These are phyloP conservation scores for Silurus asotus DNA, from an alignment of 2,113 vertebrate species.

Conservation along the genomic window DNA sequence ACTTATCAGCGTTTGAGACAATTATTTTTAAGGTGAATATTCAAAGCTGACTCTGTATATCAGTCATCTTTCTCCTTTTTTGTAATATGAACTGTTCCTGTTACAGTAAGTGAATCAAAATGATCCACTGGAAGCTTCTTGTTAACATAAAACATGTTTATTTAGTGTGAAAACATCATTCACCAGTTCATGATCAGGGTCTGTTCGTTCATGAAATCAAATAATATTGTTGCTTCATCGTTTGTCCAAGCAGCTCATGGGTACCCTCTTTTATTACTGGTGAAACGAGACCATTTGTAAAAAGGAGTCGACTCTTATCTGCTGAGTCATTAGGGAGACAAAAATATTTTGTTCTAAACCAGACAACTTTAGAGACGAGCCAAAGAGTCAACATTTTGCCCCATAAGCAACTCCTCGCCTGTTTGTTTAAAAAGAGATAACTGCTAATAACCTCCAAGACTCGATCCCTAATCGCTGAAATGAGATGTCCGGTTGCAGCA, in stretches of 20 bases:
- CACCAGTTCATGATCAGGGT: neutral
- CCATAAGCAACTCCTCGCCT: no score
- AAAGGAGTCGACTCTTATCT: neutral
- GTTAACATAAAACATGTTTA: no score
- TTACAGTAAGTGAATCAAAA: neutral
- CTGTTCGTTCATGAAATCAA: neutral
- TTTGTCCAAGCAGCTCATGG: neutral
- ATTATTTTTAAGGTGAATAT: no score
- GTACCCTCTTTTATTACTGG: neutral
- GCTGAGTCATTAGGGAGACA: no score
- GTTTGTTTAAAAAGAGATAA: no score
- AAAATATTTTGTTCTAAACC: neutral
- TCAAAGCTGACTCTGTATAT: no score
- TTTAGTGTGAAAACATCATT: neutral
- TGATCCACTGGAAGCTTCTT: neutral
- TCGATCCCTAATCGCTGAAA: no score
- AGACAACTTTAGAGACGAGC: neutral
- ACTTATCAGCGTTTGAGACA: no score
- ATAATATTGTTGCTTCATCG: neutral
- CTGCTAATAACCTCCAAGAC: no score
- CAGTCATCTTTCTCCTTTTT: neutral
- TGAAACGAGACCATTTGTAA: neutral
- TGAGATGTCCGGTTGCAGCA: no score
- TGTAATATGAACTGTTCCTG: neutral
- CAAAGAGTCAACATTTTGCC: no score